Evolutionary conservation across 2,113 vertebrate genomes (phyloP).

Genomic region (Micromys minutus): DNA sequence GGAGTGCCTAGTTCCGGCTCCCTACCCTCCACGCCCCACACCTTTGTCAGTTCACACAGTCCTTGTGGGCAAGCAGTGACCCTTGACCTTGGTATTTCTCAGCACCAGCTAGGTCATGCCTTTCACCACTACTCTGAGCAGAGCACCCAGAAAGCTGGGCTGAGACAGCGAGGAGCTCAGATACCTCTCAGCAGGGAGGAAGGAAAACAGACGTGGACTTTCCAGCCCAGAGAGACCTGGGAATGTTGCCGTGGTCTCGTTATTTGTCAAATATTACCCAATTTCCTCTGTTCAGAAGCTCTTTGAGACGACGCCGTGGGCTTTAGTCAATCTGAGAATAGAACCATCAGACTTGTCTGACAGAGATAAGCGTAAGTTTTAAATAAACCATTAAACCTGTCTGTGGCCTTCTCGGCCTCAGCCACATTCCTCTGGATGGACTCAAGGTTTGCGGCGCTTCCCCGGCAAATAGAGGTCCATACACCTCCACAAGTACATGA

Average conservation of each 20-base stretch:
- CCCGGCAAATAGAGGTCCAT: background rate
- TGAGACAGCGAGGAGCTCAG: background rate
- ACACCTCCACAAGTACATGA: too few species aligned
- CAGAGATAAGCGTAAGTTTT: background rate
- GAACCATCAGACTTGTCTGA: background rate
- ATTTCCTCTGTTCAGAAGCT: background rate
- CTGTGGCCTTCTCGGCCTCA: background rate
- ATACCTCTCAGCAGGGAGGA: background rate
- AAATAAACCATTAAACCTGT: background rate
- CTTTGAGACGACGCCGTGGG: background rate
- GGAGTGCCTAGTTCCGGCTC: background rate
- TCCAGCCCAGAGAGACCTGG: background rate
- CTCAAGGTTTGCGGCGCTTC: background rate
- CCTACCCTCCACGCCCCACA: background rate
- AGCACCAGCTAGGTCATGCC: background rate
- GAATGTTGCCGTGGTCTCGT: background rate
- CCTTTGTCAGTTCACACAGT: background rate
- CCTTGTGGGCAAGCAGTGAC: background rate
- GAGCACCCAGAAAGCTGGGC: background rate
- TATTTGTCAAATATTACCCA: background rate
- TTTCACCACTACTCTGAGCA: background rate
- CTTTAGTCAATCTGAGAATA: background rate
- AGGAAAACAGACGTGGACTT: background rate
- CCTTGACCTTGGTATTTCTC: background rate
- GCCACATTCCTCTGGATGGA: background rate